Evolutionary conservation across 2,797 vertebrate genomes (phyloP).

Genomic region (Periparus ater): DNA sequence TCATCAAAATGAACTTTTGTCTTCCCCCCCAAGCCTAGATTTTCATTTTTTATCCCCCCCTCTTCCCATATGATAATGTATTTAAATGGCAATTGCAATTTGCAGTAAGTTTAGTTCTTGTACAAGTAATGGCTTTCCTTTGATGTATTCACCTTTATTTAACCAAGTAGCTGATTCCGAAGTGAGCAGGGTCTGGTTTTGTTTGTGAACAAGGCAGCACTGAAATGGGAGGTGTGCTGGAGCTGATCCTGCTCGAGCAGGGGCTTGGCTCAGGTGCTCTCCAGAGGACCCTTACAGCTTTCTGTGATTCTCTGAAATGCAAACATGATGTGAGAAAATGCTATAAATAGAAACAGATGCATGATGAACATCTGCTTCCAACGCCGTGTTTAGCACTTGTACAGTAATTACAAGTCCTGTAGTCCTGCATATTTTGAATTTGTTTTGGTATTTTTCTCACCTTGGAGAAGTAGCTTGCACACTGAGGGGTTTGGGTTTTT

Average conservation of each 20-base stretch:
- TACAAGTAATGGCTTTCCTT: not conserved
- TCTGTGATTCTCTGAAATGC: not conserved
- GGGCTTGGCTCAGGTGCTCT: not conserved
- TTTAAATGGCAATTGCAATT: not conserved
- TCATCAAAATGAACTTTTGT: not conserved
- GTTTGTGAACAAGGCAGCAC: not conserved
- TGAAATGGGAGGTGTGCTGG: not conserved
- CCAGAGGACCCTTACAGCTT: not conserved
- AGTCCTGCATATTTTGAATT: not conserved
- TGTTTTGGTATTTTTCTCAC: not conserved
- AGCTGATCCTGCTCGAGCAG: not conserved
- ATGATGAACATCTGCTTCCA: not conserved
- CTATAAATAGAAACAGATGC: not conserved
- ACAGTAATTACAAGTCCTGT: not conserved
- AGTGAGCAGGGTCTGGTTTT: not conserved
- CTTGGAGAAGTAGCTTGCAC: not conserved
- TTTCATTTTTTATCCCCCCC: not conserved
- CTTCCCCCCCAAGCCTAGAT: too few relatives aligned
- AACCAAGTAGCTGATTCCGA: not conserved
- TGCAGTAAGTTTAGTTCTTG: not conserved
- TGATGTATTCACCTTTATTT: not conserved
- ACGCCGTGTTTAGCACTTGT: not conserved
- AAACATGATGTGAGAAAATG: not conserved
- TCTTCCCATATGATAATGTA: not conserved
- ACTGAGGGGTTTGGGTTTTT: fast-evolving